Base-by-base conservation (phyloP, 2,797 vertebrate species). In the Kryptolebias ocellatus region DNA sequence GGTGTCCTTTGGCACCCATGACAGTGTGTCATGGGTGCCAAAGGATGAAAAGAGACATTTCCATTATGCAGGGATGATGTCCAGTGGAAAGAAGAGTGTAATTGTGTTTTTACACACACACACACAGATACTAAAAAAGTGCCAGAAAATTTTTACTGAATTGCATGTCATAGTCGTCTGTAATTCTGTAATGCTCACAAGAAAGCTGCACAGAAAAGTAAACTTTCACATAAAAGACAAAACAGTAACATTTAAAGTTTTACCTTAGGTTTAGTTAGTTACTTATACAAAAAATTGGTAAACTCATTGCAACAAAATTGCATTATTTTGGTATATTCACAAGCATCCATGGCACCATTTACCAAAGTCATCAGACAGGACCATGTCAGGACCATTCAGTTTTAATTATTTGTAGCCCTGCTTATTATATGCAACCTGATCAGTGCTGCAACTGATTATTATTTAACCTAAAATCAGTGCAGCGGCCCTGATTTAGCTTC, bases 21-120 rank as follows among this genome's bases (percentile, higher is more conserved):
- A 81, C 79, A 84, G 68, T 29, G 73, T 64, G 29, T 71, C 76
- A 71, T 2, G 44, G 74, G 53, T n/a, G 58, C 56, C 58, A 67
- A 62, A 64, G 53, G 70, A 68, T 55, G 56, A 65, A 82, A 79
- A 82, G 62, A 69, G 61, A 66, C 62, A 53, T 88, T 82, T 79
- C 84, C 71, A 80, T 65, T 75, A 67, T 59, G 66, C 50, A 67
- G 51, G 49, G 53, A 78, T 20, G 54, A 50, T 49, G 42, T 79
- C 77, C 78, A 72, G 59, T 53, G 58, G 37, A 67, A 70, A 73
- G 51, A 70, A 50, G 64, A 76, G 72, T 11, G 20, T 24, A 24
- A 24, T 24, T 24, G 20, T 24, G 20, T 24, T 24, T 24, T 24
- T 8, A 39, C 37, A 39, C 37, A 39, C 27, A 31, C 4, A 12